A percentile compares a stretch with the other conserved stretches of the same genome.
Conservation (phyloP, 2,797 vertebrate species). For the Myripristis murdjan region DNA sequence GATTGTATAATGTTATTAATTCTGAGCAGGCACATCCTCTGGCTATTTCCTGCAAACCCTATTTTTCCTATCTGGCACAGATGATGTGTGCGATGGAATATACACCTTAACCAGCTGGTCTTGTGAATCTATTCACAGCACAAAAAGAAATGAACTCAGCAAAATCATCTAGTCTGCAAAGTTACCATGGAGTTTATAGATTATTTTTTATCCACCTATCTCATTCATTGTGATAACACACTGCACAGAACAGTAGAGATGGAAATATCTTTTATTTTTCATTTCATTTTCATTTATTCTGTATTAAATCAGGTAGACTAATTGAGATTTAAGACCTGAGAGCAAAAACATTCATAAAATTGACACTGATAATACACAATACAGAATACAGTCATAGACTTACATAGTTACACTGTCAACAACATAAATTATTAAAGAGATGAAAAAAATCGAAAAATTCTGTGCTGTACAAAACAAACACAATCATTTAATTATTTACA, state of each 20-base stretch:
- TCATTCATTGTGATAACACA: no score
- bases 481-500: slow-evolving; percentile 12
- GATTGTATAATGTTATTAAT: slow-evolving; percentile 49
- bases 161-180: background rate
- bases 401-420: no score
- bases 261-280: background rate
- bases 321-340: no score
- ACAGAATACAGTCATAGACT: background rate
- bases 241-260: no score
- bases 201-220: no score
- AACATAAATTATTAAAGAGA: no score
- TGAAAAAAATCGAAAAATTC: background rate
- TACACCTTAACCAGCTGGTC: background rate
- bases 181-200: background rate
- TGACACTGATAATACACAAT: background rate
- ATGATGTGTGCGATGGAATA: slow-evolving; percentile 17
- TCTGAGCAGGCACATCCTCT: slow-evolving; percentile 46
- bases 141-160: background rate
- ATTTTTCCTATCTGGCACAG: slow-evolving; percentile 10
- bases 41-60: slow-evolving; percentile 39
- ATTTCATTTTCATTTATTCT: slow-evolving; percentile 7
- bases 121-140: background rate
- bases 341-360: background rate
- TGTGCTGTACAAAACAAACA: background rate
- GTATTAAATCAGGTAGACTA: background rate